Evolutionary conservation across 1,140 invertebrate species (phyloP), one percentile per base, ranked within the genome.

Genomic region (Atta cephalotes): DNA sequence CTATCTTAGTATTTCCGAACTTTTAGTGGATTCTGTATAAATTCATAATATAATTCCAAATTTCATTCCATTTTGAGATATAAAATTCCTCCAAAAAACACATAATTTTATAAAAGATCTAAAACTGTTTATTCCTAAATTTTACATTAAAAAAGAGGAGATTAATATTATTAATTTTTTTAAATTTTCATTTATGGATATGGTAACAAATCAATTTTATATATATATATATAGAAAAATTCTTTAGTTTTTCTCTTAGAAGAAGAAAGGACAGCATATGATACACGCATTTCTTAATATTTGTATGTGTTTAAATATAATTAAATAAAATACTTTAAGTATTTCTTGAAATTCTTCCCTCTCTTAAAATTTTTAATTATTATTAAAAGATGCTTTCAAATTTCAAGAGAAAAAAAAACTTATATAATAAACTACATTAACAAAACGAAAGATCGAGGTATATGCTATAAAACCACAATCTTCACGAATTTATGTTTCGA

Each of bases 401-500:
- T 31, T 56, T 58, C 7, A 5, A 35, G 12, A 68, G n/a, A 58
- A 28, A 58, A 7, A 58, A 58, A 39, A 77, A 62, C 35, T 56
- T 77, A 35, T 62, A 16, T 9, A n/a, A 39, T 28, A 77, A 77
- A 39, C 16, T 62, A 35, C 7, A 63, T 62, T 28, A 78, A 62
- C 21, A 62, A 77, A 77, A 68, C 39, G 9, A 49, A 45, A 78
- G 3, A 49, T 31, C 4, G 18, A 31, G 5, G 1, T 28, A 49
- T 10, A 65, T 28, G 16, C 18, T 12, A 49, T 49, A 28, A 65
- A 66, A 21, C 12, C 9, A 71, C 0, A 3, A 53, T 68, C 3
- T 53, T 82, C 14, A 82, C 3, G 2, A 3, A 7, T 85, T 89
- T 39, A 93, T n/a, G 25, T 93, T 94, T 25, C 95, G 94, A 63